phyloP scores from a whole-genome alignment of 1,140 invertebrate species.

The Bilobella aurantiaca region DNA sequence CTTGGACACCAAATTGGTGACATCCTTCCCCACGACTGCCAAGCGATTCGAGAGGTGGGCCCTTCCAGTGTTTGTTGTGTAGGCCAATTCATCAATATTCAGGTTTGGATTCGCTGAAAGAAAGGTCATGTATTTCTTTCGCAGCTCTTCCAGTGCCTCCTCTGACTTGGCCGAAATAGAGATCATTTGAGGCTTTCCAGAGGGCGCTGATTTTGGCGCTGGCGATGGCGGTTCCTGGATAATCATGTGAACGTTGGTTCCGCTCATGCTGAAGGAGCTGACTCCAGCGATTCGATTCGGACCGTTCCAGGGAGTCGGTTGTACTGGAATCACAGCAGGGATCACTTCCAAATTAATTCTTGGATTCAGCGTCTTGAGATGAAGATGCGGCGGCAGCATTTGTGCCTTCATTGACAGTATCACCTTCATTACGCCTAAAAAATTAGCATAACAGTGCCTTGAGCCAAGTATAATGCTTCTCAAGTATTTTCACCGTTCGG shows the following conservation, averaged over 20 bases:
- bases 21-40: constrained; percentile 5
- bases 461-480: background rate
- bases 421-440: constrained; percentile 9
- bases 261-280: constrained; percentile 21
- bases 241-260: constrained; percentile 21
- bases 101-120: constrained; percentile 7
- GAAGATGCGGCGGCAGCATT: constrained; percentile 6
- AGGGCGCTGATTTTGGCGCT: background rate
- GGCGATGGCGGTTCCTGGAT: constrained; percentile 14
- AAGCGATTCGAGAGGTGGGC: constrained; percentile 17
- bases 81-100: constrained; percentile 14
- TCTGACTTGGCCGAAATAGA: constrained; percentile 18
- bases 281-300: constrained; percentile 10
- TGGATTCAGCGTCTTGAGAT: constrained; percentile 11
- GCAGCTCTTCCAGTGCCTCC: constrained; percentile 19
- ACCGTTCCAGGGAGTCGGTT: constrained; percentile 4
- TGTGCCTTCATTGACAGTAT: constrained; percentile 12
- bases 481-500: background rate
- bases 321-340: constrained; percentile 14
- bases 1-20: background rate
- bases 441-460: too few species aligned
- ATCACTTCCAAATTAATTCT: constrained; percentile 17
- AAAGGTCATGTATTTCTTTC: constrained; percentile 8
- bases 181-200: background rate
- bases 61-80: constrained; percentile 15